Evolutionary conservation across 2,888 invertebrate genomes (phyloP), one percentile per base, ranked within the genome.

Genomic region (Andrena trimmerana): DNA sequence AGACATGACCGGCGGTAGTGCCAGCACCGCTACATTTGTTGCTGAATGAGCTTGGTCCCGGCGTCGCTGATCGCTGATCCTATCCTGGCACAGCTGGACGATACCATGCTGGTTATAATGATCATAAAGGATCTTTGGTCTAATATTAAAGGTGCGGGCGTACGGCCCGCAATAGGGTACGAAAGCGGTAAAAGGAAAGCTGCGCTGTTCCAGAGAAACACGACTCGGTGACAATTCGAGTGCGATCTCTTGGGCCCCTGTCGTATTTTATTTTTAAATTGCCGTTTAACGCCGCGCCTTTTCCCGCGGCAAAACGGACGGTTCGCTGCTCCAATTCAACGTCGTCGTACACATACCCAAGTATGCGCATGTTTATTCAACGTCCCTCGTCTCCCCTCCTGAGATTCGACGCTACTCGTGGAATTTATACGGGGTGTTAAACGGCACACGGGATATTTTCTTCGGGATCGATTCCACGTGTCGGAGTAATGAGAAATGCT

Each of bases 1-100:
- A 88, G 89, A 88, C 88, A 73, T 81, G 88, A 84, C 76, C 89
- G 80, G 78, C 78, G 78, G 84, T 88, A 81, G 84, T 83, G 84
- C 85, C 80, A 86, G 87, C 81, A 83, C 87, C 88, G 86, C 78
- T 82, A 82, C 78, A 82, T 88, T 85, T 85, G 85, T 86, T 81
- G 69, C 86, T 81, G 85, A 88, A 88, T 77, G 86, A 84, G 86
- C 84, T 62, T 71, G 75, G 62, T 73, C 59, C 66, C 65, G 31
- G 63, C 57, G 29, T 78, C 42, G 75, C 54, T 73, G 77, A 82
- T 86, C 77, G 78, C 66, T 72, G 68, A 87, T 83, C 86, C 78
- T 78, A 87, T 79, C 86, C 78, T 77, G 50, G 62, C 71, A 48
- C 73, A 74, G 81, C 73, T 69, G 81, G 77, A 75, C 65, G 79